phyloP scores from a whole-genome alignment of 2,797 vertebrate species.

The Typhlichthys eigenmanni region DNA sequence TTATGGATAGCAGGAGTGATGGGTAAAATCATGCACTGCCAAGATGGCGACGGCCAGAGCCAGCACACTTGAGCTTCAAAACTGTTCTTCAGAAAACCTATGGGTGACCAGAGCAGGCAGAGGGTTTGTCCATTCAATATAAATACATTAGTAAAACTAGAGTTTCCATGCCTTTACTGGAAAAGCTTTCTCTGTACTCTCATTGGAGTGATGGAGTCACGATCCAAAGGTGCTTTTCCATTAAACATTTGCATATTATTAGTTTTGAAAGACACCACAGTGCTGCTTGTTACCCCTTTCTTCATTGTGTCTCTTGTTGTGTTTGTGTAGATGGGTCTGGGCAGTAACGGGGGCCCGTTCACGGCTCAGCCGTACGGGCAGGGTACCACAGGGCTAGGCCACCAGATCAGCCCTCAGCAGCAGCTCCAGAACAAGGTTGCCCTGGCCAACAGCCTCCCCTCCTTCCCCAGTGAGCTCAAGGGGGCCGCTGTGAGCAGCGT shows the following conservation, averaged over 20 bases:
- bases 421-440: slow-evolving; percentile 88
- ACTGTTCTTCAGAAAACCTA: too few relatives aligned
- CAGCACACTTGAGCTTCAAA: too few relatives aligned
- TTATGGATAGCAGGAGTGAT: too few relatives aligned
- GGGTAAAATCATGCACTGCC: too few relatives aligned
- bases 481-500: slow-evolving; percentile 82
- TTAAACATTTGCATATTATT: neutral
- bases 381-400: slow-evolving; percentile 75
- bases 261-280: neutral
- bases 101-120: too few relatives aligned
- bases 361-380: slow-evolving; percentile 87
- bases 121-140: too few relatives aligned
- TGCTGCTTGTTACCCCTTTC: neutral
- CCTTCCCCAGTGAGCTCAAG: slow-evolving; percentile 91
- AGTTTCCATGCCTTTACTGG: too few relatives aligned
- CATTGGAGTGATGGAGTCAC: too few relatives aligned
- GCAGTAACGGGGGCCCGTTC: slow-evolving; percentile 87
- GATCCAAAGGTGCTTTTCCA: too few relatives aligned
- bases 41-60: too few relatives aligned
- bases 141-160: too few relatives aligned
- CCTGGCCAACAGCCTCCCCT: slow-evolving; percentile 87
- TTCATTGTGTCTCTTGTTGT: neutral
- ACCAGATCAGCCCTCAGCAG: slow-evolving; percentile 85
- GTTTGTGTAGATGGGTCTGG: slow-evolving; percentile 84
- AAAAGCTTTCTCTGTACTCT: too few relatives aligned